A percentile compares a stretch with the other conserved stretches of the same genome.
Conservation (phyloP, 2,888 invertebrate genomes). For the Thera britannica region DNA sequence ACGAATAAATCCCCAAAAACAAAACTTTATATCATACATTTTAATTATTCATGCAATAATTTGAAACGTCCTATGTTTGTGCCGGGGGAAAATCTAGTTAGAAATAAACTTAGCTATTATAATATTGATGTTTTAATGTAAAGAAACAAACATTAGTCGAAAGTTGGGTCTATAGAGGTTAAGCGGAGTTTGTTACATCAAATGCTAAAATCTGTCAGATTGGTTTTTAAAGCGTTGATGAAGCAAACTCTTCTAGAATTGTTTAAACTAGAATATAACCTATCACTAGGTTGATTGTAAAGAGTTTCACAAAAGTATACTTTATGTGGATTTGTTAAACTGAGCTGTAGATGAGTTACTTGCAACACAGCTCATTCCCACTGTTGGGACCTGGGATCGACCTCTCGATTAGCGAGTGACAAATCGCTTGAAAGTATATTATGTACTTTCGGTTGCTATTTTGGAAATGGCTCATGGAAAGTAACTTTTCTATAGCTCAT, state of each 20-base stretch:
- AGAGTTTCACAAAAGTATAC: constrained; percentile 49
- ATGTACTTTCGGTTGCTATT: not conserved
- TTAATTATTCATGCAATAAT: not conserved
- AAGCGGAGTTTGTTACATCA: constrained; percentile 18
- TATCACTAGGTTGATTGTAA: constrained; percentile 48
- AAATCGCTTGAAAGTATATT: not conserved
- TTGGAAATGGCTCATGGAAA: not conserved
- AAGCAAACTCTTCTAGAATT: constrained; percentile 16
- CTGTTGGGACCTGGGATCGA: not conserved
- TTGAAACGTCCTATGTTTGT: constrained; percentile 7
- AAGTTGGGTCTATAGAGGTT: constrained; percentile 27
- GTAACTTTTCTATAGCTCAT: constrained; percentile 15
- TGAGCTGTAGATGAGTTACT: constrained; percentile 40
- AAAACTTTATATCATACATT: not conserved
- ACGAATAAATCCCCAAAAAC: constrained; percentile 3
- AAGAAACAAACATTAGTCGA: constrained; percentile 10
- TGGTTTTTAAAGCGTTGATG: constrained; percentile 2
- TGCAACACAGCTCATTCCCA: not conserved
- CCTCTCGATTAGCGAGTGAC: not conserved
- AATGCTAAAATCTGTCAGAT: not conserved
- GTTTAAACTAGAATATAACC: constrained; percentile 39
- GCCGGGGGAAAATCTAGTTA: constrained; percentile 22
- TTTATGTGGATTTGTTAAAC: constrained; percentile 58
- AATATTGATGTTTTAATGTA: constrained; percentile 17
- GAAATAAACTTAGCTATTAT: constrained; percentile 22